A percentile compares a stretch with the other conserved stretches of the same genome.
Conservation (phyloP, 2,113 vertebrate genomes). For the Sturnus vulgaris region DNA sequence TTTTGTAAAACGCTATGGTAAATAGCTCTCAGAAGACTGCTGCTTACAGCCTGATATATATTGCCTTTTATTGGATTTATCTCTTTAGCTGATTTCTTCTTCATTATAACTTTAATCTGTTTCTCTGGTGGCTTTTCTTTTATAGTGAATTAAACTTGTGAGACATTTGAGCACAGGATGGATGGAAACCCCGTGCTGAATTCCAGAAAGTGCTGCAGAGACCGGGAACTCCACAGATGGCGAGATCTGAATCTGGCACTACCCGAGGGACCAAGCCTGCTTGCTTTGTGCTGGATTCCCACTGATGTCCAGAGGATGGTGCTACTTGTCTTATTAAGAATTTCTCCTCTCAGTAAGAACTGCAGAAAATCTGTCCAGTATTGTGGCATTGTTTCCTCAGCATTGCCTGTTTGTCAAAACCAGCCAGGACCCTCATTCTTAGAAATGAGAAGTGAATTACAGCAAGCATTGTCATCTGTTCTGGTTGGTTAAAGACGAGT, state of each 20-base stretch:
- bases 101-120: neutral
- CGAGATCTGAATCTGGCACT: neutral
- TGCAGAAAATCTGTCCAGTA: neutral
- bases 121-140: neutral
- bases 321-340: slow-evolving; percentile 47
- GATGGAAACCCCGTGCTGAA: neutral
- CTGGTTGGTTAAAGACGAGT: neutral
- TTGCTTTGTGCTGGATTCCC: slow-evolving; percentile 5
- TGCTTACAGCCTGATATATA: neutral
- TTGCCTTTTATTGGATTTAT: neutral
- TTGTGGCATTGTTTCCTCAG: neutral
- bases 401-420: neutral
- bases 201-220: neutral
- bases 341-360: neutral
- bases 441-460: neutral
- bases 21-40: neutral
- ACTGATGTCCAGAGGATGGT: slow-evolving; percentile 52
- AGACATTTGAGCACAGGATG: neutral
- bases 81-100: neutral
- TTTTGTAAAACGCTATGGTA: neutral
- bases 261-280: neutral
- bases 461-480: neutral
- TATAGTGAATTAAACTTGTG: neutral
- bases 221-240: neutral
- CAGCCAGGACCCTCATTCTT: neutral